Conservation (phyloP, 2,797 vertebrate genomes). For the Ataeniobius toweri region DNA sequence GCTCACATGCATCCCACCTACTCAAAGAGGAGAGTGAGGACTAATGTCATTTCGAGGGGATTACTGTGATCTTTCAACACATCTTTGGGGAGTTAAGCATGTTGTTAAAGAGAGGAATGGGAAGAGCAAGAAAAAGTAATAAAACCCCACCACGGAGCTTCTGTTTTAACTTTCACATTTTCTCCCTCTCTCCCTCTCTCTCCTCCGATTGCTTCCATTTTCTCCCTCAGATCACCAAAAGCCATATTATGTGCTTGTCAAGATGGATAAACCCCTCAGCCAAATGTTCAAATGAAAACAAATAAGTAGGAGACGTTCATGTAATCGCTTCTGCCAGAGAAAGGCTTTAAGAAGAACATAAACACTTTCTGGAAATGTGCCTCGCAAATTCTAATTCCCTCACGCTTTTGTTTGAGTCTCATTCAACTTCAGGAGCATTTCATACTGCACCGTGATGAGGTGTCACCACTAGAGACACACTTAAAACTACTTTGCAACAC, state of each 20-base stretch:
- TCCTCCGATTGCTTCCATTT: slow-evolving; percentile 69
- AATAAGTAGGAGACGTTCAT: slow-evolving; percentile 83
- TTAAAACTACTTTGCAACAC: slow-evolving; percentile 79
- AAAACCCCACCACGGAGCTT: slow-evolving; percentile 71
- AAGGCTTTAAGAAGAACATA: slow-evolving; percentile 84
- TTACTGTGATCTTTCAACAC: slow-evolving; percentile 83
- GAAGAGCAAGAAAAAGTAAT: slow-evolving; percentile 73
- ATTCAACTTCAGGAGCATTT: slow-evolving; percentile 83
- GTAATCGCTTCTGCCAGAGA: slow-evolving; percentile 86
- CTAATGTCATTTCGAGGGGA: slow-evolving; percentile 87
- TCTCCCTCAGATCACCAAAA: slow-evolving; percentile 76
- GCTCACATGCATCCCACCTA: slow-evolving; percentile 82
- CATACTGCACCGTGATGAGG: slow-evolving; percentile 77
- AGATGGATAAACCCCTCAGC: slow-evolving; percentile 83
- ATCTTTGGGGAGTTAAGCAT: slow-evolving; percentile 81
- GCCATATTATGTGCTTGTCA: slow-evolving; percentile 85
- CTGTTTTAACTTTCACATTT: slow-evolving; percentile 80
- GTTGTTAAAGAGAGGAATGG: slow-evolving; percentile 72
- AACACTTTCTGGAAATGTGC: slow-evolving; percentile 83
- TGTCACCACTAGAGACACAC: slow-evolving; percentile 79
- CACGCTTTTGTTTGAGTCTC: slow-evolving; percentile 81
- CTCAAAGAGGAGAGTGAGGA: slow-evolving; percentile 81
- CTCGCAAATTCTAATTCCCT: slow-evolving; percentile 81
- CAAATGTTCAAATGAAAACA: slow-evolving; percentile 83
- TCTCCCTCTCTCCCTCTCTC: slow-evolving; percentile 58